Evolutionary conservation across 2,113 vertebrate genomes (phyloP).

Genomic region (Anguilla rostrata): DNA sequence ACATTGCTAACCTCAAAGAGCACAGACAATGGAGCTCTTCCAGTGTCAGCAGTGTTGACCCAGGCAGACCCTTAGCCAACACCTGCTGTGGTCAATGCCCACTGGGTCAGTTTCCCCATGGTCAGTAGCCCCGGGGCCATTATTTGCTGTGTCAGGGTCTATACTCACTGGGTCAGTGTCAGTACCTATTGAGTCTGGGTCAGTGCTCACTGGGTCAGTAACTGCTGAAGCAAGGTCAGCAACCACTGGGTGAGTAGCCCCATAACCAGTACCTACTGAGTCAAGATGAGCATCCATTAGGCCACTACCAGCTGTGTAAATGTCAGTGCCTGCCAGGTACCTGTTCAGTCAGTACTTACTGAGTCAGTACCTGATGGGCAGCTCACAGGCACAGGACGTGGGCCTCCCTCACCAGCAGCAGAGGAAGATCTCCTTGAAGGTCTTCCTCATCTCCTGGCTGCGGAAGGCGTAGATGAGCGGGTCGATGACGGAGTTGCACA

Average conservation of each 20-base stretch:
- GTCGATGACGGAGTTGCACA: slow-evolving; percentile 57
- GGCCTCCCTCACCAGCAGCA: slow-evolving; percentile 28
- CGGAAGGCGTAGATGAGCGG: slow-evolving; percentile 54
- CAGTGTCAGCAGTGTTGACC: too few species aligned
- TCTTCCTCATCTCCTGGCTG: slow-evolving; percentile 57
- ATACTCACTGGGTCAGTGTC: too few species aligned
- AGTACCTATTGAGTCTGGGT: neutral
- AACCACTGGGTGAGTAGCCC: neutral
- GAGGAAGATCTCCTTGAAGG: slow-evolving; percentile 52
- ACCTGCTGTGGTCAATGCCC: too few species aligned
- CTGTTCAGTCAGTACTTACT: neutral
- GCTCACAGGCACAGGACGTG: slow-evolving; percentile 17
- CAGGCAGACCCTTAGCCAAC: too few species aligned
- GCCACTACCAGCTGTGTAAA: too few species aligned
- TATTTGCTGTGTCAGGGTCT: neutral
- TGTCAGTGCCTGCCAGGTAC: neutral
- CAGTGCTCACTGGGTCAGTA: neutral
- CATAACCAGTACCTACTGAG: neutral
- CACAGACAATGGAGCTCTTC: too few species aligned
- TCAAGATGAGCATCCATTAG: neutral
- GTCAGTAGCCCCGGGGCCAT: neutral
- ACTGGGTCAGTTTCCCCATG: neutral
- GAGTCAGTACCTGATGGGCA: slow-evolving; percentile 6
- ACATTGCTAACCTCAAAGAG: too few species aligned
- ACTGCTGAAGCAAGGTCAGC: neutral